phyloP scores from a whole-genome alignment of 1,140 invertebrate genomes.

The Batillaria attramentaria region DNA sequence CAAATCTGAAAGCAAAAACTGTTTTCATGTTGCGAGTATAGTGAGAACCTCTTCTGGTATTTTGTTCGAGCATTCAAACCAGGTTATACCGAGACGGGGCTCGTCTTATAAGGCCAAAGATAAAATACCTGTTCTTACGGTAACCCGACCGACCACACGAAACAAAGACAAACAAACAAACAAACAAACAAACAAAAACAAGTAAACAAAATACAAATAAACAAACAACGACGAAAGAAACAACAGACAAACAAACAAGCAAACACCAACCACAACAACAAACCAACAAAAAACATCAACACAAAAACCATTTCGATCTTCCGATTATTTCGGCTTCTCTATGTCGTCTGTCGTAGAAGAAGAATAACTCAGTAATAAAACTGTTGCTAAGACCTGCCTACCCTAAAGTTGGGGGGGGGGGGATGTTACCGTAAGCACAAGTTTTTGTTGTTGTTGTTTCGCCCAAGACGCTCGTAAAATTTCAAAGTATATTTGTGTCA shows the following conservation, averaged over 20 bases:
- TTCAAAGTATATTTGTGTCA: too few species aligned
- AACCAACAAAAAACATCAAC: too few species aligned
- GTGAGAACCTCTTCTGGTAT: neutral
- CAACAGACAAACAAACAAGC: neutral
- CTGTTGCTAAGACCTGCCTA: too few species aligned
- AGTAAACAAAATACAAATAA: neutral
- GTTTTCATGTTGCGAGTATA: neutral
- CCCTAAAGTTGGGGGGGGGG: too few species aligned
- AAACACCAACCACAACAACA: too few species aligned
- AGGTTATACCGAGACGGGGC: slow-evolving; percentile 18
- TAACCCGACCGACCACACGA: neutral
- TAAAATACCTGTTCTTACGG: slow-evolving; percentile 18
- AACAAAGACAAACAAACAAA: neutral
- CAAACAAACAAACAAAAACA: neutral
- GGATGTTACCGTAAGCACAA: too few species aligned
- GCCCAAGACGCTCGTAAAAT: too few species aligned
- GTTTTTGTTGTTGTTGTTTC: too few species aligned
- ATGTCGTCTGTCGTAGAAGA: too few species aligned
- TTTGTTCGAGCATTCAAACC: neutral
- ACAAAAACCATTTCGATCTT: too few species aligned
- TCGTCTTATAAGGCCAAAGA: slow-evolving; percentile 22
- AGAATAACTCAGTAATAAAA: too few species aligned
- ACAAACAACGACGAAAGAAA: neutral
- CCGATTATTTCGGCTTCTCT: too few species aligned
- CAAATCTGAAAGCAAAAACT: neutral